These are phyloP conservation scores for Prostheceraeus crozeri DNA, from an alignment of 2,888 invertebrate species.

Conservation along the genomic window DNA sequence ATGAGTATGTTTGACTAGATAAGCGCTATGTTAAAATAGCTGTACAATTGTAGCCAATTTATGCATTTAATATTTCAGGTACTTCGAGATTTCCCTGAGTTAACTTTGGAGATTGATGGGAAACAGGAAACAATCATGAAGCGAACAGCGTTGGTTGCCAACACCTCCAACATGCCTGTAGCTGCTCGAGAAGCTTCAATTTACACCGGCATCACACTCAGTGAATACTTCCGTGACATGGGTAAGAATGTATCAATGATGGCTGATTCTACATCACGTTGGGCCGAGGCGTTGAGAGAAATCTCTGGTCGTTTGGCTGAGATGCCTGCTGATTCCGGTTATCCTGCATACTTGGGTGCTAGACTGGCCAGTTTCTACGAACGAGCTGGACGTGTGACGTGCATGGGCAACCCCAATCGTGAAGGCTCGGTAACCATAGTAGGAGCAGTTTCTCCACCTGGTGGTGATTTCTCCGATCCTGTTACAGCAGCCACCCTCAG, in stretches of 20 bases:
- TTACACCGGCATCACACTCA: slow-evolving; percentile 97
- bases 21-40: no score
- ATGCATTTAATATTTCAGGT: no score
- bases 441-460: slow-evolving; percentile 97
- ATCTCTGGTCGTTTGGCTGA: slow-evolving; percentile 98
- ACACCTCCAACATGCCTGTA: slow-evolving; percentile 99
- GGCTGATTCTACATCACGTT: slow-evolving; percentile 99
- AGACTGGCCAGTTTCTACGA: slow-evolving; percentile 93
- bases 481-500: slow-evolving; percentile 96
- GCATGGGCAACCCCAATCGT: slow-evolving; percentile 83
- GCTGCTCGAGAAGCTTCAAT: slow-evolving; percentile 99
- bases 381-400: slow-evolving; percentile 92
- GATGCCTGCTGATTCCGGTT: slow-evolving; percentile 93
- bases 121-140: slow-evolving; percentile 94
- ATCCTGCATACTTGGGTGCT: slow-evolving; percentile 96
- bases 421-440: slow-evolving; percentile 99
- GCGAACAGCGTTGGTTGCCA: slow-evolving; percentile 94
- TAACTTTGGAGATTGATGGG: slow-evolving; percentile 92
- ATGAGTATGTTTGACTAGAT: no score
- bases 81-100: slow-evolving; percentile 93
- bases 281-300: slow-evolving; percentile 99
- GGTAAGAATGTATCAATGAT: slow-evolving; percentile 99
- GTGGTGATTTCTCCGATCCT: slow-evolving; percentile 99
- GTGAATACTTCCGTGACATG: slow-evolving; percentile 94
- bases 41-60: no score